Conservation (phyloP, 2,888 invertebrate genomes). For the Hypsopygia costalis region DNA sequence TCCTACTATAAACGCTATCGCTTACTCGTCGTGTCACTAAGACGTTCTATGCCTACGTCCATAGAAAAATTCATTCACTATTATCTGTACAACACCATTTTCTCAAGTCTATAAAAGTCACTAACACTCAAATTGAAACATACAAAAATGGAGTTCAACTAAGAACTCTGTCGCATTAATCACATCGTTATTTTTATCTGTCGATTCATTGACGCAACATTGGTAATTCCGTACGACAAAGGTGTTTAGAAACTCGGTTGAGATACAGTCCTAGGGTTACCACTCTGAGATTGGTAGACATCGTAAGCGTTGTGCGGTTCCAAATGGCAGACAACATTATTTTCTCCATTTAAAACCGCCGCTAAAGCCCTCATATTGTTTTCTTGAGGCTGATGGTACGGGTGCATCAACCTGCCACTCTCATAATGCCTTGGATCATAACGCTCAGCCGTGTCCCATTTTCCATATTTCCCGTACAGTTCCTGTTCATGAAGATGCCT, state of each 20-base stretch:
- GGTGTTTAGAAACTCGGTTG: constrained; percentile 69
- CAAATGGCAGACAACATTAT: constrained; percentile 92
- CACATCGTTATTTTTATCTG: constrained; percentile 10
- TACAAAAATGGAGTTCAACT: constrained; percentile 13
- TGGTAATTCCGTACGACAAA: constrained; percentile 12
- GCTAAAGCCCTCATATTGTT: constrained; percentile 83
- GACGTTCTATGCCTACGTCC: constrained; percentile 60
- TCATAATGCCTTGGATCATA: constrained; percentile 74
- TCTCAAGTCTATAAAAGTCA: constrained; percentile 27
- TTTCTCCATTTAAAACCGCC: constrained; percentile 91
- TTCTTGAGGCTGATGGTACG: constrained; percentile 75
- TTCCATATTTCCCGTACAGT: constrained; percentile 71
- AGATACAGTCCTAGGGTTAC: constrained; percentile 71
- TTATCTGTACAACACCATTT: constrained; percentile 56
- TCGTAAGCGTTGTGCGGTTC: constrained; percentile 85
- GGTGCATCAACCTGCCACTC: constrained; percentile 75
- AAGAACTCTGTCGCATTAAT: constrained; percentile 14
- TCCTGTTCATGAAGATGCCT: constrained; percentile 73
- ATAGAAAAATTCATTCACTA: constrained; percentile 72
- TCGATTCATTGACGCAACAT: constrained; percentile 23
- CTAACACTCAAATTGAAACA: constrained; percentile 39
- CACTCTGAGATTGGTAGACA: constrained; percentile 66
- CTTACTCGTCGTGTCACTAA: constrained; percentile 53
- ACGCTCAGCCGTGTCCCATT: constrained; percentile 76
- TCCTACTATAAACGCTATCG: constrained; percentile 70